Evolutionary conservation across 2,888 invertebrate genomes (phyloP).

Genomic region (Meliscaeva auricollis): DNA sequence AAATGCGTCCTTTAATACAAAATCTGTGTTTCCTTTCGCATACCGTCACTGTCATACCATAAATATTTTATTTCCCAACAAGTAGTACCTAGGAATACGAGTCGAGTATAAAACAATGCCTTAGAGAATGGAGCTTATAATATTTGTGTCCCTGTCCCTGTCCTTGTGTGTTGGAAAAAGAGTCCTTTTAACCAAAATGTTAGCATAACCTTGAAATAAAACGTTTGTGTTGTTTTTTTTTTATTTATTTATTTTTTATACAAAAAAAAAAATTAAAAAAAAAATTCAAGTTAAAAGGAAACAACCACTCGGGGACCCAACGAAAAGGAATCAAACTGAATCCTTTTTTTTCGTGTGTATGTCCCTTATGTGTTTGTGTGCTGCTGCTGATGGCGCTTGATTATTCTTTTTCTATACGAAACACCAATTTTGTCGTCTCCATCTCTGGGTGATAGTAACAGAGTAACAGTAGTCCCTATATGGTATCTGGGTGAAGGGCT

Average conservation of each 20-base stretch:
- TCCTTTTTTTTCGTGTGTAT: conserved; percentile 18
- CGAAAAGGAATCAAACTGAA: conserved; percentile 25
- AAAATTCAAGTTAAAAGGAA: conserved; percentile 11
- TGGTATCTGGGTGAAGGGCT: conserved; percentile 51
- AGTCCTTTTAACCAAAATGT: conserved; percentile 22
- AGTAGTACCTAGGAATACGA: not conserved
- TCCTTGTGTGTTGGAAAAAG: conserved; percentile 31
- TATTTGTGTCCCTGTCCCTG: conserved; percentile 26
- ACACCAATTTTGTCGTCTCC: not conserved
- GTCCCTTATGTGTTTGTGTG: not conserved
- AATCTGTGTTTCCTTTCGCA: not conserved
- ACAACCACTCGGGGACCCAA: not conserved
- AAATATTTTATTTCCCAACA: conserved; percentile 21
- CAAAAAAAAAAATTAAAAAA: not conserved
- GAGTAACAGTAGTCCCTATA: not conserved
- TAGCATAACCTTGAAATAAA: conserved; percentile 48
- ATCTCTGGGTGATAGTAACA: not conserved
- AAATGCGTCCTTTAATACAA: conserved; percentile 3
- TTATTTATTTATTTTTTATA: not conserved
- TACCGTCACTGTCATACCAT: not conserved
- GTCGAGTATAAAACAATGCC: conserved; percentile 13
- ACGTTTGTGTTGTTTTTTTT: conserved; percentile 26
- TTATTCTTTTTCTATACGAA: conserved; percentile 28
- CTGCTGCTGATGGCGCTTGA: not conserved
- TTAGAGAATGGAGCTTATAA: conserved; percentile 11